Evolutionary conservation across 37 sponge, comb jelly and placozoan genomes (phyloP).

Genomic region (Oscarella lobularis): DNA sequence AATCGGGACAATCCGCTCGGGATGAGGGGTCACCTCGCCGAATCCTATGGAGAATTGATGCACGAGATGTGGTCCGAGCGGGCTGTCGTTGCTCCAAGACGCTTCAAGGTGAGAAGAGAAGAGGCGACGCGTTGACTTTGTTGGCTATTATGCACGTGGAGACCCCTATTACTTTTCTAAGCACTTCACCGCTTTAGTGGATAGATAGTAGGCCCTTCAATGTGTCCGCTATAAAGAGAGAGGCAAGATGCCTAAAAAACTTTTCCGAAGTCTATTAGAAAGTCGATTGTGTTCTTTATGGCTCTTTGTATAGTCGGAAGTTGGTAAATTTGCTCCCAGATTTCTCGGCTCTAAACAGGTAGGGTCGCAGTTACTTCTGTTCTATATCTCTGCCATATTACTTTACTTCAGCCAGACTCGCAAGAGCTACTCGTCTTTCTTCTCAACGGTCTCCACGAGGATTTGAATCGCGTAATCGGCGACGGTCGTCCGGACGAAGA

Average conservation of each 20-base stretch:
- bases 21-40: constrained; percentile 72
- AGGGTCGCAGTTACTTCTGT: no score
- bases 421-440: constrained; percentile 92
- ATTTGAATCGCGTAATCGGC: constrained; percentile 63
- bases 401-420: constrained; percentile 72
- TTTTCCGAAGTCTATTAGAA: no score
- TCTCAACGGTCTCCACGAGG: constrained; percentile 86
- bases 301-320: constrained; percentile 26
- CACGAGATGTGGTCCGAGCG: constrained; percentile 81
- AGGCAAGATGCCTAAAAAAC: no score
- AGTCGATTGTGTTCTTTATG: no score
- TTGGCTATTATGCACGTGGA: no score
- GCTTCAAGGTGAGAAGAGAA: constrained; percentile 86
- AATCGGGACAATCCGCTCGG: constrained; percentile 75
- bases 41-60: constrained; percentile 73
- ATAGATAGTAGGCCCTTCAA: no score
- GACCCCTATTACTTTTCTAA: no score
- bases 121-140: no score
- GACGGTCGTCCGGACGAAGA: constrained; percentile 48
- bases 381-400: no score
- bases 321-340: constrained; percentile 72
- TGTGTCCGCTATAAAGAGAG: no score
- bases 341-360: constrained; percentile 52
- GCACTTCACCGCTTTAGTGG: no score
- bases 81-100: constrained; percentile 55